These are phyloP conservation scores for Lepus townsendii DNA, from an alignment of 2,797 vertebrate genomes.

Conservation along the genomic window DNA sequence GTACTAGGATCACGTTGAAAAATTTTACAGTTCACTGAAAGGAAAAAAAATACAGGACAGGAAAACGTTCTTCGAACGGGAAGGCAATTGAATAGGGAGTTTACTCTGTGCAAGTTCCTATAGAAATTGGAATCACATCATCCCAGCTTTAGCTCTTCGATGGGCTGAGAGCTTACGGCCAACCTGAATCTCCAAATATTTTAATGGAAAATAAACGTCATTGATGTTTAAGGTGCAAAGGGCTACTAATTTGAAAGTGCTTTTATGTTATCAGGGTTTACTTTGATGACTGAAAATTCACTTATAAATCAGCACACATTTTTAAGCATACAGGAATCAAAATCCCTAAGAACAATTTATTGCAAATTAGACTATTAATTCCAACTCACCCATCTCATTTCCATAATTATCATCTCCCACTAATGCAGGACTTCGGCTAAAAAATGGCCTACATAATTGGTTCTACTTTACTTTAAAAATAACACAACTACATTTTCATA, in stretches of 20 bases:
- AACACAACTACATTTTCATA: neutral
- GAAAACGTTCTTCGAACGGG: neutral
- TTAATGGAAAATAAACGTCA: constrained; percentile 25
- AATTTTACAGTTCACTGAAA: neutral
- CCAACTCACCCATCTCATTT: neutral
- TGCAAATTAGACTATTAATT: constrained; percentile 6
- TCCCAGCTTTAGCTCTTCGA: neutral
- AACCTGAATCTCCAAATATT: neutral
- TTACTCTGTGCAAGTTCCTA: neutral
- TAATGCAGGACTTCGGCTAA: constrained; percentile 12
- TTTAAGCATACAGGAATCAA: constrained; percentile 3
- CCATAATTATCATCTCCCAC: neutral
- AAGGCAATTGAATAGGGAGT: neutral
- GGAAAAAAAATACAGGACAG: neutral
- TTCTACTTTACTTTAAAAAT: constrained; percentile 30
- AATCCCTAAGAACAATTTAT: constrained; percentile 9
- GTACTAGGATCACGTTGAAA: neutral
- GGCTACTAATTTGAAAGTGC: neutral
- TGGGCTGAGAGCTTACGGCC: neutral
- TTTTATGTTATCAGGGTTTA: neutral
- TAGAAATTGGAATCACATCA: constrained; percentile 21
- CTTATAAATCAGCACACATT: neutral
- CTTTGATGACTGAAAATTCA: constrained; percentile 41
- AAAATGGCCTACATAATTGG: neutral
- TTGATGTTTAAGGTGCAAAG: constrained; percentile 46